phyloP scores from a whole-genome alignment of 2,797 vertebrate species.

The Bufotes viridis region DNA sequence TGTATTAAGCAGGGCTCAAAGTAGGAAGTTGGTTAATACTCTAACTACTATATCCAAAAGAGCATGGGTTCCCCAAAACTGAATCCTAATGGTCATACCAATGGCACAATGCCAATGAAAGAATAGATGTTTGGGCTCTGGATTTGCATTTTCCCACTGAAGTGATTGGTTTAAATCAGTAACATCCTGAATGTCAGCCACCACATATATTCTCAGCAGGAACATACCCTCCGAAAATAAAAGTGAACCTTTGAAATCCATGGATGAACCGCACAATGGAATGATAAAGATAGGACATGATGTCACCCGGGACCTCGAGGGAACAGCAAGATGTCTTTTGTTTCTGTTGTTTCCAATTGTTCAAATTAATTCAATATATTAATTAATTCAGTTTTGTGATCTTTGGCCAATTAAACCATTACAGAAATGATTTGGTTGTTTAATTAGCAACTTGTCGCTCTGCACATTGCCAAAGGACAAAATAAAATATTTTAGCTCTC shows the following conservation, averaged over 20 bases:
- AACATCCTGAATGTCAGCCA: neutral
- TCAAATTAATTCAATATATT: constrained; percentile 4
- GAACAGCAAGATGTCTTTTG: constrained; percentile 24
- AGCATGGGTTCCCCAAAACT: no score
- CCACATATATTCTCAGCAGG: neutral
- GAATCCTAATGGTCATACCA: no score
- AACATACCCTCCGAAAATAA: neutral
- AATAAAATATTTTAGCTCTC: neutral
- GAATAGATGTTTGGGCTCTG: no score
- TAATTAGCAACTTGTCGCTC: neutral
- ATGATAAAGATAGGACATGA: neutral
- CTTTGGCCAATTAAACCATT: neutral
- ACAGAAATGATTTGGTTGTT: neutral
- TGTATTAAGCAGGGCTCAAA: no score
- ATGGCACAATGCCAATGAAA: no score
- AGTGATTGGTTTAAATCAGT: no score
- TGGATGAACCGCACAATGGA: no score
- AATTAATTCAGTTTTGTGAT: neutral
- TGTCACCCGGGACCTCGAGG: neutral
- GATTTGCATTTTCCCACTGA: no score
- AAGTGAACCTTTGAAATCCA: neutral
- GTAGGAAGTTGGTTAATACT: no score
- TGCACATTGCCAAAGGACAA: neutral
- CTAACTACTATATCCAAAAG: no score
- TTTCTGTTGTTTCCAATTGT: constrained; percentile 1